Evolutionary conservation across 2,113 vertebrate species (phyloP).

Genomic region (Pangasianodon gigas): DNA sequence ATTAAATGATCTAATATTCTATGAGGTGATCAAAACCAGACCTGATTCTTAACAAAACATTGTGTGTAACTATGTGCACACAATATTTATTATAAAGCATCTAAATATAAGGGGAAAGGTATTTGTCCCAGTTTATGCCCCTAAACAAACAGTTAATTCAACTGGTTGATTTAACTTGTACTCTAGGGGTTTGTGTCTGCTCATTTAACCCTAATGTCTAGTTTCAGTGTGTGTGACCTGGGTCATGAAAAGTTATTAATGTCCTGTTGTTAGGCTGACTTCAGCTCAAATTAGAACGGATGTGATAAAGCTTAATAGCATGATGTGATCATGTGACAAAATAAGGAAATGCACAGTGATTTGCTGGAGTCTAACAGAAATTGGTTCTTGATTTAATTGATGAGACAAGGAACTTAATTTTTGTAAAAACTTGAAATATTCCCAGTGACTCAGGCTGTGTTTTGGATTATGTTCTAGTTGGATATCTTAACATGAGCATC

Average conservation of each 20-base stretch:
- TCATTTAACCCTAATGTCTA: not conserved
- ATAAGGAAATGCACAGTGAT: not conserved
- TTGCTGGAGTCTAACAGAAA: not conserved
- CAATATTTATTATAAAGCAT: not conserved
- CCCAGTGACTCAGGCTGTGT: not conserved
- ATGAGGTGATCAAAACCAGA: not conserved
- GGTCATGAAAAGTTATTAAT: not conserved
- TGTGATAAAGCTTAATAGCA: not conserved
- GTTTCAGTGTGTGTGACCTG: not conserved
- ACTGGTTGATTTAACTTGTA: not conserved
- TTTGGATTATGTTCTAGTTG: not conserved
- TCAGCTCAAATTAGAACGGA: not conserved
- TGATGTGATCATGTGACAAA: not conserved
- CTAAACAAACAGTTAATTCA: not conserved
- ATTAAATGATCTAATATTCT: not conserved
- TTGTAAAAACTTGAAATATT: not conserved
- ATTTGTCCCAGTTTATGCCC: not conserved
- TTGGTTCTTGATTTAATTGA: not conserved
- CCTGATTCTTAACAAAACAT: not conserved
- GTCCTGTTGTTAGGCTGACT: not conserved
- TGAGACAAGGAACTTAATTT: not conserved
- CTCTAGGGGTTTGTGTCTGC: not conserved
- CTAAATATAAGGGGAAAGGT: not conserved
- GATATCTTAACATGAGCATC: not conserved
- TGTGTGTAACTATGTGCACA: not conserved